Conservation (phyloP, 2,888 invertebrate species). For the Thecophora atra region DNA sequence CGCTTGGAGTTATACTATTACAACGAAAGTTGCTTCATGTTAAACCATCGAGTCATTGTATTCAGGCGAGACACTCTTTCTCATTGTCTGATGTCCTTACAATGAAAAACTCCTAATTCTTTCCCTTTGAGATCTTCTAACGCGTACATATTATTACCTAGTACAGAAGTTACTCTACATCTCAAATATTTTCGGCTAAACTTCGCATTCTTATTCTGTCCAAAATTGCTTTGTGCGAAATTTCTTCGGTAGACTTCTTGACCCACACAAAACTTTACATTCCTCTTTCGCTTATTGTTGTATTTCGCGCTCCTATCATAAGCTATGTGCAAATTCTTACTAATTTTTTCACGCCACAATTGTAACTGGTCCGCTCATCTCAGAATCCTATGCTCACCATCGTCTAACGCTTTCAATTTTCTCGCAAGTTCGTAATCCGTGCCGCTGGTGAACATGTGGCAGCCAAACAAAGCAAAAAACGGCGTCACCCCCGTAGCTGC, state of each 20-base stretch:
- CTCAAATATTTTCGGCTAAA: constrained; percentile 15
- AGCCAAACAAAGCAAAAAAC: constrained; percentile 36
- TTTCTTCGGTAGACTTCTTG: constrained; percentile 32
- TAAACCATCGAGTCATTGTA: too few species aligned
- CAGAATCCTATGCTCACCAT: not conserved
- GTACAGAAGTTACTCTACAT: not conserved
- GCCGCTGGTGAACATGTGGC: constrained; percentile 26
- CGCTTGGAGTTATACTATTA: too few species aligned
- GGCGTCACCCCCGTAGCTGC: constrained; percentile 37
- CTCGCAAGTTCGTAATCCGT: constrained; percentile 28
- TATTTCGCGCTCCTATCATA: constrained; percentile 24
- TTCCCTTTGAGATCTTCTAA: not conserved
- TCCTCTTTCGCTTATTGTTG: constrained; percentile 23
- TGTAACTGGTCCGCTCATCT: not conserved
- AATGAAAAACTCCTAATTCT: not conserved
- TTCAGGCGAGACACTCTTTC: too few species aligned
- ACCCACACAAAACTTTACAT: not conserved
- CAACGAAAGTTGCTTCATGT: too few species aligned
- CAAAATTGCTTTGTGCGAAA: constrained; percentile 18
- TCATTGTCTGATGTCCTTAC: too few species aligned
- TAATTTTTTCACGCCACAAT: not conserved
- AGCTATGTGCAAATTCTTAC: constrained; percentile 25
- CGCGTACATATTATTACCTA: constrained; percentile 25
- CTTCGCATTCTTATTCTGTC: constrained; percentile 11
- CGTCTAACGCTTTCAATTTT: constrained; percentile 25